Percentiles rank a stretch among this genome's conserved stretches.
Conservation (phyloP, 2,113 vertebrate genomes). For the Amphiprion percula region DNA sequence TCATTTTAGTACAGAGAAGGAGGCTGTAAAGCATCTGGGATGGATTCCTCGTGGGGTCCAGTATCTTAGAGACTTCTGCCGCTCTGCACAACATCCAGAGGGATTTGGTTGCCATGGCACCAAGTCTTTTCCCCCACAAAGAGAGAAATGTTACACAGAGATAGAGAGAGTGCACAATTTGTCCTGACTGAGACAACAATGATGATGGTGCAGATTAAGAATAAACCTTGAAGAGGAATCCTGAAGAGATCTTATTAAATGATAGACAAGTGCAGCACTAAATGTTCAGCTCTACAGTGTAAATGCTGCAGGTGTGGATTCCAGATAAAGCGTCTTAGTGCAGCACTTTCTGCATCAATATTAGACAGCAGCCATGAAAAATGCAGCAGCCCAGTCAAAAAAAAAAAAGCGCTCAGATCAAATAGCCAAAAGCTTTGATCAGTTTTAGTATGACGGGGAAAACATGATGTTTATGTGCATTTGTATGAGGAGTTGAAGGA, state of each 20-base stretch:
- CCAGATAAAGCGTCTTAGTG: conserved; percentile 6
- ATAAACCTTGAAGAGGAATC: background rate
- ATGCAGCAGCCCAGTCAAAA: conserved; percentile 11
- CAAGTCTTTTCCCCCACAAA: conserved; percentile 40
- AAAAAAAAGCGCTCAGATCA: conserved; percentile 6
- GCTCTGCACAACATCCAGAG: conserved; percentile 45
- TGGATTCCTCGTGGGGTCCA: conserved; percentile 48
- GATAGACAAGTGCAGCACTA: background rate
- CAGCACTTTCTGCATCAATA: background rate
- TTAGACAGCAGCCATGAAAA: conserved; percentile 16
- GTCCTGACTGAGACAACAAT: background rate
- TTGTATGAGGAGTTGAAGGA: background rate
- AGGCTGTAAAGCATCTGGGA: conserved; percentile 43
- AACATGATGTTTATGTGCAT: background rate
- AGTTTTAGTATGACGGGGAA: background rate
- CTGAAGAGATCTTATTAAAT: conserved; percentile 47
- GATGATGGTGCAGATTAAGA: conserved; percentile 2
- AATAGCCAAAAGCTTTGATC: conserved; percentile 43
- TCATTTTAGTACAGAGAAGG: conserved; percentile 5
- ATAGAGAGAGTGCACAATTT: conserved; percentile 13
- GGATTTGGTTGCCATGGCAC: conserved; percentile 68
- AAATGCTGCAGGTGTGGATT: conserved; percentile 32
- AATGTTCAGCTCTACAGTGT: conserved; percentile 5
- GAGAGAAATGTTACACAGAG: conserved; percentile 38
- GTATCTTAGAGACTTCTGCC: conserved; percentile 63